Evolutionary conservation across 2,797 vertebrate genomes (phyloP), one percentile per base, ranked within the genome.

Genomic region (Percopsis omiscomaycus): DNA sequence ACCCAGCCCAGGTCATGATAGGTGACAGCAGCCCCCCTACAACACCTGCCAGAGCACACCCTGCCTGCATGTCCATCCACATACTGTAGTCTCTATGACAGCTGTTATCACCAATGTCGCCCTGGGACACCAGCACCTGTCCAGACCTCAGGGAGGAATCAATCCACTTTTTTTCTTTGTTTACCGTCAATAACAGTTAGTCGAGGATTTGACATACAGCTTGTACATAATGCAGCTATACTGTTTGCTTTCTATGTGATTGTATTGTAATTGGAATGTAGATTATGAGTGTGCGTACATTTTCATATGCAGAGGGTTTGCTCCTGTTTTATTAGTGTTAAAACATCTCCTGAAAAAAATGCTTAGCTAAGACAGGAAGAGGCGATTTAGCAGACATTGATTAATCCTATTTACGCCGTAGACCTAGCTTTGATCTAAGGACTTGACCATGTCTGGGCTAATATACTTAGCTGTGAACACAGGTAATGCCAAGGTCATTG

Each of bases 321-420:
- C 9, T 58, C 10, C 0, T 3, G 47, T 4, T 13, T 45, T 69
- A 37, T 45, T 9, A n/a, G 51, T 51, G n/a, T 53, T 65, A 57
- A 14, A 62, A 42, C 27, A 50, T 49, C 47, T 66, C 69, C 3
- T 55, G 75, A 59, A 44, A 5, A 29, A 70, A 86, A 76, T 75
- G 71, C 69, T 64, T 60, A 44, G 51, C 13, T 55, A 55, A 47
- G 71, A 68, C 61, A 77, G 50, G 42, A 49, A 71, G 54, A 61
- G 64, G 59, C 78, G 75, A 75, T 84, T 86, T 83, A 47, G 70
- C 67, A 73, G 74, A 67, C 62, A n/a, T 13, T 60, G 62, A 66
- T 64, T 85, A 88, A 89, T 85, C 84, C 82, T 81, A 74, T 86
- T 88, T 84, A 67, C 62, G 61, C 75, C 73, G 59, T 11, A 4